Conservation (phyloP, 2,113 vertebrate genomes). For the Apus apus region DNA sequence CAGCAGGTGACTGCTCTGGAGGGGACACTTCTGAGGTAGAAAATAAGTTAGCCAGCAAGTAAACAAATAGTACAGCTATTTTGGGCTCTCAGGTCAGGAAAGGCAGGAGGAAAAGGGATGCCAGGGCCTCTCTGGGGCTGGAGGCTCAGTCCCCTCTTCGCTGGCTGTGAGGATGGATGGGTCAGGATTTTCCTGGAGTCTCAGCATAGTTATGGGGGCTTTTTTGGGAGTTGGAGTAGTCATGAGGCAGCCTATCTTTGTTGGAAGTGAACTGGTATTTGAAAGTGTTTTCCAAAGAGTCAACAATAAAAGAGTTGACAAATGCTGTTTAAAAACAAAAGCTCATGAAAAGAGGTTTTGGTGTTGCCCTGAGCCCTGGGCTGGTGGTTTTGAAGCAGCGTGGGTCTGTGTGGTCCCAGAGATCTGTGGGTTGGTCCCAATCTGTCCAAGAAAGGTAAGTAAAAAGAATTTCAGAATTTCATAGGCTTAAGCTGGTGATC, state of each 20-base stretch:
- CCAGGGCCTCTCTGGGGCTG: background rate
- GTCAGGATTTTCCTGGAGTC: background rate
- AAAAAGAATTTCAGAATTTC: background rate
- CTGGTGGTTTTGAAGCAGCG: background rate
- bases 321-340: background rate
- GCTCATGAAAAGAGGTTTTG: background rate
- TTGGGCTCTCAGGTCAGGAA: background rate
- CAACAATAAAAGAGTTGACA: background rate
- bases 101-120: fast-evolving
- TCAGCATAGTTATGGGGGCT: background rate
- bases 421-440: background rate
- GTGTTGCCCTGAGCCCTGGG: background rate
- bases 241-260: background rate
- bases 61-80: background rate
- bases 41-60: background rate
- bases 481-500: background rate
- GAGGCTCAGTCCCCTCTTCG: background rate
- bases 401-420: background rate
- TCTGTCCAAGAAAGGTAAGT: background rate
- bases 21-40: background rate
- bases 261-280: background rate
- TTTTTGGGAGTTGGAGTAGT: background rate
- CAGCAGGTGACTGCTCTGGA: fast-evolving
- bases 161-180: background rate
- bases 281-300: background rate